Evolutionary conservation across 2,797 vertebrate species (phyloP), one percentile per base, ranked within the genome.

Genomic region (Agapornis canus): DNA sequence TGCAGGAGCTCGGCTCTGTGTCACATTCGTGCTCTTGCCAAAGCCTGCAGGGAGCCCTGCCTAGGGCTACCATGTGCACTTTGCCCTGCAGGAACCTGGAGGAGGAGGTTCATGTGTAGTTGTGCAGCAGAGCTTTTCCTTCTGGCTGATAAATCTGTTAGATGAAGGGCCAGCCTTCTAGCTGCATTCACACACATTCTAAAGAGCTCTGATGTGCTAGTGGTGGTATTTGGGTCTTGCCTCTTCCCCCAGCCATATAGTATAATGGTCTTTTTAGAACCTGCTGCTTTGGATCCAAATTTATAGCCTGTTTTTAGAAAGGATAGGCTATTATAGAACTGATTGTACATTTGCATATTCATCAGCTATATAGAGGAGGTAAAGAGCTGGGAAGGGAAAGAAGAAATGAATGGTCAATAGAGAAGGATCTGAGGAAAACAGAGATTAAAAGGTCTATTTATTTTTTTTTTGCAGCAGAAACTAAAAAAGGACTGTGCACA

Each of bases 371-470:
- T 86, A 91, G 87, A 92, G 82, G 84, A 91, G 84, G 85, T 91
- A 93, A 73, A 90, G 91, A 78, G 90, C 78, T 56, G 72, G 59
- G 70, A 86, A 94, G 77, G 66, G 63, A 82, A 76, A 88, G 82
- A 71, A 93, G 82, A 95, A 87, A 86, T 82, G 83, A 95, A 89
- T 94, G 96, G 87, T 92, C 93, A 95, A 92, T 94, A 94, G 93
- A 90, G 51, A 65, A 82, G 54, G 73, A 87, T 82, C 69, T 40
- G 32, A 86, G 89, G 85, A 88, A 82, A 91, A 4, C 72, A 82
- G 21, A 39, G 52, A 91, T 94, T 91, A 81, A 95, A 95, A 95
- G 87, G 65, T 87, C 91, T 88, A 76, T 95, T 93, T 96, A 69
- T 92, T 95, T 95, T 82, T 95, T 82, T 92, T 92, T 79, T 82